Evolutionary conservation across 2,888 invertebrate genomes (phyloP), one percentile per base, ranked within the genome.

Genomic region (Drosophila siamana): DNA sequence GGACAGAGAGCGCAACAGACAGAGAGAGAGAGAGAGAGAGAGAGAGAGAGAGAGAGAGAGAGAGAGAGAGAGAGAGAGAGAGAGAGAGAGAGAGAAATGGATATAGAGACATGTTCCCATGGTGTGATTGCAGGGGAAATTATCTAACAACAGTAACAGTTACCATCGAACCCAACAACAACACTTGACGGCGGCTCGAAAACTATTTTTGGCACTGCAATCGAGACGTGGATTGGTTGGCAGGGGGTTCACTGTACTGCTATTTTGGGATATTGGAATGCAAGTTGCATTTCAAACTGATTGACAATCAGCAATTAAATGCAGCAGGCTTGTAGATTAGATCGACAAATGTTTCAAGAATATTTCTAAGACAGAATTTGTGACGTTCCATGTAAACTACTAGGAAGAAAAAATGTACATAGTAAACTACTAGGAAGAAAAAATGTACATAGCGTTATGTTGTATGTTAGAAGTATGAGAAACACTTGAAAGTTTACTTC

Each of bases 51-150:
- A n/a, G 4, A 15, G 6, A 7, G 13, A 43, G 6, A 28, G 16
- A 48, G 33, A 43, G 47, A 46, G 11, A 16, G 19, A 2, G 5
- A 30, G 28, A 33, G 33, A 43, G 47, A 46, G 11, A 16, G 19
- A 2, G 5, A 30, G 28, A 33, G 48, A 41, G 41, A 28, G 22
- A 41, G 9, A 51, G 52, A 36, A 36, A 41, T 16, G 30, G 19
- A 52, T 44, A 33, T 48, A 22, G 71, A 33, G 43, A 40, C 55
- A 57, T 40, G 19, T 51, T 48, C 65, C 47, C 65, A n/a, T 59
- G 77, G 59, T 46, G 33, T 63, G 54, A 38, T 71, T 71, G 50
- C 16, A 46, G 67, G 66, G 73, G 67, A 74, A 71, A 74, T 75
- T 57, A 52, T n/a, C 68, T 57, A 61, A 38, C 46, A 47, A 33